Evolutionary conservation across 2,113 vertebrate species (phyloP).

Genomic region (Crotalus viridis): DNA sequence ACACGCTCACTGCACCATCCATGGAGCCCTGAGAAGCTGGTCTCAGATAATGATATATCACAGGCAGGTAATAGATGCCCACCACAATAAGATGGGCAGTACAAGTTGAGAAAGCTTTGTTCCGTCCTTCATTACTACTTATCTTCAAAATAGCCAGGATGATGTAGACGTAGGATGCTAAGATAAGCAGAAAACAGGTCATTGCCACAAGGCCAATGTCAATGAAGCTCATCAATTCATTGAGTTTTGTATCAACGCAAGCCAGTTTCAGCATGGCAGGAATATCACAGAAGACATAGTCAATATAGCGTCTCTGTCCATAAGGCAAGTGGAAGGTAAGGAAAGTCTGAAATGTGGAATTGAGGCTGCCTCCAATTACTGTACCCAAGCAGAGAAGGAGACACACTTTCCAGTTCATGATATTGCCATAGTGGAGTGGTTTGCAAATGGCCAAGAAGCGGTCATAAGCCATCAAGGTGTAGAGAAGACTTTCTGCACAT

Average conservation of each 20-base stretch:
- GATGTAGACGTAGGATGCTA: slow-evolving; percentile 57
- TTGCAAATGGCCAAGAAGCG: slow-evolving; percentile 5
- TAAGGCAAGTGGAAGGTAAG: slow-evolving; percentile 33
- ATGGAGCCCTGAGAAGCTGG: slow-evolving; percentile 42
- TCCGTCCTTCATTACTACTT: slow-evolving; percentile 27
- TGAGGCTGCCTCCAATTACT: slow-evolving; percentile 34
- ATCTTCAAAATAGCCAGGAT: slow-evolving; percentile 49
- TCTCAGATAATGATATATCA: slow-evolving; percentile 53
- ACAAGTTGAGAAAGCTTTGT: slow-evolving; percentile 58
- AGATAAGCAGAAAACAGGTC: slow-evolving; percentile 2
- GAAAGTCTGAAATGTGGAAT: slow-evolving; percentile 60
- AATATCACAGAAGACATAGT: slow-evolving; percentile 66
- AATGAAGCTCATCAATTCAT: slow-evolving; percentile 57
- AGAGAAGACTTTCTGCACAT: slow-evolving; percentile 62
- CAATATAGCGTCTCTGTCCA: slow-evolving; percentile 49
- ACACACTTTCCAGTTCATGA: slow-evolving; percentile 10
- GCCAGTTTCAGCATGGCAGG: slow-evolving; percentile 57
- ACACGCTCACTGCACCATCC: background rate
- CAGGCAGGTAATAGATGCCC: slow-evolving; percentile 52
- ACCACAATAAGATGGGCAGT: slow-evolving; percentile 27
- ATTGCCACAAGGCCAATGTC: slow-evolving; percentile 60
- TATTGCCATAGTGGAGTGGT: background rate
- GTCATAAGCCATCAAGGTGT: slow-evolving; percentile 52
- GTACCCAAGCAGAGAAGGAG: slow-evolving; percentile 27
- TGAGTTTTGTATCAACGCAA: slow-evolving; percentile 61